Percentiles rank a stretch among this genome's conserved stretches.
phyloP scores from a whole-genome alignment of 2,113 vertebrate species.

The Alethe diademata region DNA sequence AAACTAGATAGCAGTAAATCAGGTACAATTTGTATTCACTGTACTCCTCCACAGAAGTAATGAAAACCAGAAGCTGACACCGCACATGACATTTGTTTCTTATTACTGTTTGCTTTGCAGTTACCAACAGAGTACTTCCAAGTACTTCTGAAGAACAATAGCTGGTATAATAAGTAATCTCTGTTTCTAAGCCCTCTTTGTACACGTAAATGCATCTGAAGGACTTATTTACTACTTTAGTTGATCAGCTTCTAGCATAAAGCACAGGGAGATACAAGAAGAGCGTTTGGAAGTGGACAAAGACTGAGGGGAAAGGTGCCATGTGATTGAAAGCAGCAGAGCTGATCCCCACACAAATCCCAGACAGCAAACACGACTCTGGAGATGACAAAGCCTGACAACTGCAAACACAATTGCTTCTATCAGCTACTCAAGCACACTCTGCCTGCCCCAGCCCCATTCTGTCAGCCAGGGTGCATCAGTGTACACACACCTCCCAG shows the following conservation, averaged over 20 bases:
- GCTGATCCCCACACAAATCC: fast-evolving
- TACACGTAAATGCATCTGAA: not conserved
- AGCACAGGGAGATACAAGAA: not conserved
- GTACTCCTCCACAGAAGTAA: not conserved
- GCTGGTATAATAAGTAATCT: not conserved
- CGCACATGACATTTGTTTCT: not conserved
- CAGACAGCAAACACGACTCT: not conserved
- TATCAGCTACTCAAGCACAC: not conserved
- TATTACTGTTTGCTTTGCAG: not conserved
- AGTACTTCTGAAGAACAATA: not conserved
- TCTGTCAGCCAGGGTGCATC: not conserved
- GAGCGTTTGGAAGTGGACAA: not conserved
- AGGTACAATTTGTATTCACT: not conserved
- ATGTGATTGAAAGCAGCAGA: not conserved
- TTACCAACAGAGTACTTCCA: not conserved
- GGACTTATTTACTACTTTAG: not conserved
- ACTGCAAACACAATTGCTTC: not conserved
- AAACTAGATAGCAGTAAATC: not conserved
- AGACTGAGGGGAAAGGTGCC: not conserved
- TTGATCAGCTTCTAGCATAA: not conserved
- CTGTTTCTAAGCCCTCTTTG: not conserved
- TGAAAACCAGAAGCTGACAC: not conserved
- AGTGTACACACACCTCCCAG: not conserved
- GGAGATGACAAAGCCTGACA: not conserved
- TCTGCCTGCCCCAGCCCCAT: fast-evolving